These are phyloP conservation scores for Parasteatoda lunata DNA, from an alignment of 2,888 invertebrate species.

Conservation along the genomic window DNA sequence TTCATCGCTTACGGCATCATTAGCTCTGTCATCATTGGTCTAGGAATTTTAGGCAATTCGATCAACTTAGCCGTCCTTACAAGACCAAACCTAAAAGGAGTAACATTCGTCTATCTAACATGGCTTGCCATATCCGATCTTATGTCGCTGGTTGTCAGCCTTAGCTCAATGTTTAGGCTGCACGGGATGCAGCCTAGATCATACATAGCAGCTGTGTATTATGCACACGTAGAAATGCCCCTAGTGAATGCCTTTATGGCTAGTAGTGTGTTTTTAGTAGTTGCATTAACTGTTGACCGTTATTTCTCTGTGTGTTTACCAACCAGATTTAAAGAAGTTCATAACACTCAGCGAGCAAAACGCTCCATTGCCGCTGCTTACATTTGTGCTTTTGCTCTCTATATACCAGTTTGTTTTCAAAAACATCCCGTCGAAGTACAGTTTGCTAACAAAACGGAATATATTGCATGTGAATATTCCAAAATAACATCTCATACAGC, in stretches of 20 bases:
- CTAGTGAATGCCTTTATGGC: slow-evolving; percentile 77
- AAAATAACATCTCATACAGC: slow-evolving; percentile 71
- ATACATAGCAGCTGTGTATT: slow-evolving; percentile 74
- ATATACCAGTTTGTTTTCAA: slow-evolving; percentile 75
- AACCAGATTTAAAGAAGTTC: slow-evolving; percentile 74
- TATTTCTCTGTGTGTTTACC: slow-evolving; percentile 76
- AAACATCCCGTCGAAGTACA: slow-evolving; percentile 71
- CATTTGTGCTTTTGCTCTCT: slow-evolving; percentile 74
- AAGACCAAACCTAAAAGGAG: slow-evolving; percentile 75
- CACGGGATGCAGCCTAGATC: slow-evolving; percentile 72
- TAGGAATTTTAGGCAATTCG: slow-evolving; percentile 76
- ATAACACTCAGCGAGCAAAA: slow-evolving; percentile 74
- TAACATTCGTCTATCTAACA: slow-evolving; percentile 76
- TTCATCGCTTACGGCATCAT: slow-evolving; percentile 74
- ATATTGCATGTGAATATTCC: slow-evolving; percentile 72
- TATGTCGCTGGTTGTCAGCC: slow-evolving; percentile 76
- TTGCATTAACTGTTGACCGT: slow-evolving; percentile 76
- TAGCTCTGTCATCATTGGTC: slow-evolving; percentile 75
- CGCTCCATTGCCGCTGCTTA: slow-evolving; percentile 74
- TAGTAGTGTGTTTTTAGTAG: slow-evolving; percentile 77
- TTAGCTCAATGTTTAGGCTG: slow-evolving; percentile 75
- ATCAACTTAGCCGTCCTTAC: slow-evolving; percentile 76
- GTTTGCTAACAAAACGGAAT: slow-evolving; percentile 48
- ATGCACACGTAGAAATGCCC: slow-evolving; percentile 76
- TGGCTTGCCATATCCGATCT: slow-evolving; percentile 75